These are phyloP conservation scores for Oryzias javanicus DNA, from an alignment of 2,113 vertebrate species.

Conservation along the genomic window DNA sequence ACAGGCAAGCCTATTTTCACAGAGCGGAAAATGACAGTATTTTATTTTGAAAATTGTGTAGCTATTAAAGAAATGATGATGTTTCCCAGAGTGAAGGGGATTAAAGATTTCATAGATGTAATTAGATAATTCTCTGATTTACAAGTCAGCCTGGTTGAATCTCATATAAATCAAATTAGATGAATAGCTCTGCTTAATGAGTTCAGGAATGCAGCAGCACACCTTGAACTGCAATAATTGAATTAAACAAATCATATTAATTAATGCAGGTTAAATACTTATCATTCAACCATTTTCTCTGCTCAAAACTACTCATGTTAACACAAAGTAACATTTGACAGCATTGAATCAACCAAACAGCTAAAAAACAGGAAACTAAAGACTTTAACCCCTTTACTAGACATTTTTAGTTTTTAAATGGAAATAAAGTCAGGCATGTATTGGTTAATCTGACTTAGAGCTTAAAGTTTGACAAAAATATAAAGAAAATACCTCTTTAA, in stretches of 20 bases:
- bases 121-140: conserved; percentile 44
- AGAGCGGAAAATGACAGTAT: conserved; percentile 1
- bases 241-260: conserved; percentile 7
- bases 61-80: conserved; percentile 25
- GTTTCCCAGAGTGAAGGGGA: conserved; percentile 24
- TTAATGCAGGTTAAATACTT: conserved; percentile 6
- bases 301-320: too few relatives aligned
- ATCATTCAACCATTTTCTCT: neutral
- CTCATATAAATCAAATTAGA: conserved; percentile 38
- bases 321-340: too few relatives aligned
- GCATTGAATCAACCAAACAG: too few relatives aligned
- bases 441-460: too few relatives aligned
- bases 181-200: conserved; percentile 43
- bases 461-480: too few relatives aligned
- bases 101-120: conserved; percentile 53
- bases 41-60: conserved; percentile 9
- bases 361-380: too few relatives aligned
- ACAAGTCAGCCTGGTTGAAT: conserved; percentile 32
- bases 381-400: too few relatives aligned
- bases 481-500: too few relatives aligned
- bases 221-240: conserved; percentile 15
- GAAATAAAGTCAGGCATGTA: too few relatives aligned
- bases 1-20: conserved; percentile 6
- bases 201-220: conserved; percentile 14
- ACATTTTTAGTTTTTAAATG: too few relatives aligned